A percentile compares a stretch with the other conserved stretches of the same genome.
Evolutionary conservation across 2,888 invertebrate genomes (phyloP).

Genomic region (Drosophila testacea): DNA sequence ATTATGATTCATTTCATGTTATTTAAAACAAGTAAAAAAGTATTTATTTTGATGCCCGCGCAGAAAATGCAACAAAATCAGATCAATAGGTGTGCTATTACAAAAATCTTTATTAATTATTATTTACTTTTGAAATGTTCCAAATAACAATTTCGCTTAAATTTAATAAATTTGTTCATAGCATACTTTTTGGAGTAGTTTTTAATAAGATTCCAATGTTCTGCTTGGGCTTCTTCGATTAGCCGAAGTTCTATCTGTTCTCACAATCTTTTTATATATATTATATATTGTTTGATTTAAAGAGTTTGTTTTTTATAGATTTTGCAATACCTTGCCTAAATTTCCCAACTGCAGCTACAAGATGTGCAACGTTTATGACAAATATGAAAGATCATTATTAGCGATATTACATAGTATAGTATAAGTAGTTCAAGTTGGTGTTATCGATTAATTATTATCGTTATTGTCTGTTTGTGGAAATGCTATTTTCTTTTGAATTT

Average conservation of each 20-base stretch:
- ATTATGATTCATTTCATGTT: conserved; percentile 6
- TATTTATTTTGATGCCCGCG: conserved; percentile 14
- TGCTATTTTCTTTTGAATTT: not conserved
- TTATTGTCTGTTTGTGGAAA: conserved; percentile 39
- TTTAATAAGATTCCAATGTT: not conserved
- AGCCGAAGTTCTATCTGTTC: conserved; percentile 22
- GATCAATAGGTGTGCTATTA: not conserved
- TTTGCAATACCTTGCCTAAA: conserved; percentile 82
- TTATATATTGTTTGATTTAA: conserved; percentile 8
- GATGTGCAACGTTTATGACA: conserved; percentile 57
- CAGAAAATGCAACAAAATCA: conserved; percentile 20
- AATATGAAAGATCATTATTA: conserved; percentile 61
- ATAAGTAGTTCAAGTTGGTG: conserved; percentile 11
- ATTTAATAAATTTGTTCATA: not conserved
- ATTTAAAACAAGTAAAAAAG: not conserved
- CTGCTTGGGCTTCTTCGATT: conserved; percentile 41
- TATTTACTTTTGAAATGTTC: no score
- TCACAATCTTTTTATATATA: conserved; percentile 1
- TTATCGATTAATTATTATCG: conserved; percentile 6
- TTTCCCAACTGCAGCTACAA: conserved; percentile 84
- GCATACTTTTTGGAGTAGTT: not conserved
- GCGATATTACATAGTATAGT: conserved; percentile 21
- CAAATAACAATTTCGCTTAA: not conserved
- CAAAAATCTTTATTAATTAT: no score
- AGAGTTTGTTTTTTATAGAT: conserved; percentile 18